Evolutionary conservation across 1,140 invertebrate species (phyloP), one percentile per base, ranked within the genome.

Genomic region (Fopius arisanus): DNA sequence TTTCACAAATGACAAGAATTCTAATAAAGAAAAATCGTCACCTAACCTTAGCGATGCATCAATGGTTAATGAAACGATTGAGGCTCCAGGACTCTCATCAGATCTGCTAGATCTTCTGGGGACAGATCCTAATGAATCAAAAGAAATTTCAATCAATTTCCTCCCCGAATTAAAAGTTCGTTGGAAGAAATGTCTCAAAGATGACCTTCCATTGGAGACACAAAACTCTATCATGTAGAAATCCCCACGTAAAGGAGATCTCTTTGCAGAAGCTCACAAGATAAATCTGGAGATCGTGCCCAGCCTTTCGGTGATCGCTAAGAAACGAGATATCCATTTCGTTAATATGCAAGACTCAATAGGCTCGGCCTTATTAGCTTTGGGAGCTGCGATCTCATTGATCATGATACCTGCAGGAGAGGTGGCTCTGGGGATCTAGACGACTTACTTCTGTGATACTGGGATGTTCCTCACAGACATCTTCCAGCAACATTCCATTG

Each of bases 301-400:
- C 1, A 33, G 62, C 5, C 68, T 76, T 62, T 37, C 75, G 5
- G 72, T 72, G 4, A 78, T 78, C 59, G 70, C 69, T 7, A 74
- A 41, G 6, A 76, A 78, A 62, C 48, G 76, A 33, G 77, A 78
- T 23, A 23, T 77, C 1, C 66, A 80, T 74, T 80, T 77, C 21
- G 7, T 67, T 0, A 26, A 68, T 4, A 78, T 74, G 0, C 71
- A 80, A 51, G 78, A 78, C 19, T 76, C 72, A 31, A 41, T 75
- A 0, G 79, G 73, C 3, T 71, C 76, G 62, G 72, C 69, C 5
- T 19, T 75, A 14, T 59, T 59, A 16, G 40, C 74, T 14, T 63
- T 76, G 4, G 72, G 68, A 3, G 71, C 71, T 12, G 75, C 72
- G 41, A 70, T 79, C 0, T 74, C 77, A 1, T n/a, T 78, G 67